Base-by-base conservation (phyloP, 2,888 invertebrate genomes). In the Homarus gammarus region DNA sequence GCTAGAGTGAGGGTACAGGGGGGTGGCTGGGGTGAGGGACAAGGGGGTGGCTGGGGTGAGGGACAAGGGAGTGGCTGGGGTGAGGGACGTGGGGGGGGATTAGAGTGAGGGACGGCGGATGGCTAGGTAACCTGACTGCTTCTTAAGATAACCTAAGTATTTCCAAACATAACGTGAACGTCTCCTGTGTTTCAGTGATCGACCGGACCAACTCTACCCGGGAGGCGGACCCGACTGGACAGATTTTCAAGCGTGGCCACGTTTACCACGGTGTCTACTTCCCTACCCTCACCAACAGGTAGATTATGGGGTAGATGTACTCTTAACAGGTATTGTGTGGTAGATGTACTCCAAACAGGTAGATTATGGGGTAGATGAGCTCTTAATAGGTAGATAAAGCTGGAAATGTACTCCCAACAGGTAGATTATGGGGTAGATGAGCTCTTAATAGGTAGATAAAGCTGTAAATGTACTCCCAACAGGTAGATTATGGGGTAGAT, bases 201-300 rank as follows among this genome's bases (percentile, higher is more conserved):
- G 82, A 88, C 77, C 85, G 91, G 27, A 84, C 85, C n/a, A 91
- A 61, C 49, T 92, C 92, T 18, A 91, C 92, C 18, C 70, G 88
- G 10, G 92, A 92, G 75, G 92, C 92, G n/a, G 92, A 92, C 68
- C 92, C 92, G 8, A 91, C 92, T 3, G 92, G 92, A 92, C 94
- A 95, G 92, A 95, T 95, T 72, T 96, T 97, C 93, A 96, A 97
- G 93, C 96, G 96, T 91, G 97, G 97, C 27, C 95, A 96, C 77
- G 96, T 97, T 93, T 97, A 97, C 94, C 96, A 96, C 94, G 98
- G 98, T 82, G 97, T 98, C 93, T 97, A 97, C 93, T 97, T 97
- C 94, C 98, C 97, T 3, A 97, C 97, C 0, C 89, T 91, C 72
- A 84, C 91, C 12, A 91, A 91, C 88, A 84, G 88, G 91, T 91